These are phyloP conservation scores for Solea solea DNA, from an alignment of 2,113 vertebrate species.

Conservation along the genomic window DNA sequence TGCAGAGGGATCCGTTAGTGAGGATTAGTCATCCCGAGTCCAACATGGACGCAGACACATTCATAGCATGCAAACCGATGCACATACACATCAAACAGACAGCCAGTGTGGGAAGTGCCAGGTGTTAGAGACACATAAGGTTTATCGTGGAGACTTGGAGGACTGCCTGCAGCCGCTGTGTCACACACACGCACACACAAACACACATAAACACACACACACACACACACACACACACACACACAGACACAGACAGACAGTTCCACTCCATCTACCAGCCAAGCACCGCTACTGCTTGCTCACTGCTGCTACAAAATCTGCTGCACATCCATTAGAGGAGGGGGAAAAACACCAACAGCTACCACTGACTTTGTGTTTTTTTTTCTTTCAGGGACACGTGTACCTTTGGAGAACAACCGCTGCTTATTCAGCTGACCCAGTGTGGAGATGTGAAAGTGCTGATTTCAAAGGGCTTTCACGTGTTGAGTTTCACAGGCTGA, in stretches of 20 bases:
- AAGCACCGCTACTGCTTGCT: conserved; percentile 56
- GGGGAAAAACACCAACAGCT: conserved; percentile 19
- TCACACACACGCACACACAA: conserved; percentile 48
- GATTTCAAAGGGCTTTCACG: conserved; percentile 30
- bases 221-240: conserved; percentile 48
- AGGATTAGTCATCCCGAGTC: conserved; percentile 56
- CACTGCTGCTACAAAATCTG: conserved; percentile 63
- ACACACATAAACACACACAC: conserved; percentile 45
- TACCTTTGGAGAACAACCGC: conserved; percentile 13
- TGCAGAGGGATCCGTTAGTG: conserved; percentile 54
- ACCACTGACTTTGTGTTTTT: neutral
- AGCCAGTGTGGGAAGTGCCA: conserved; percentile 39
- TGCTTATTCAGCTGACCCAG: neutral
- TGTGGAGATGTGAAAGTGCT: conserved; percentile 27
- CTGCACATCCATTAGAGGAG: conserved; percentile 59
- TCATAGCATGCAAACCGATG: conserved; percentile 47
- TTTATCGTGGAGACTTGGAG: conserved; percentile 67
- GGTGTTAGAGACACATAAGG: conserved; percentile 59
- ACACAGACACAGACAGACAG: conserved; percentile 53
- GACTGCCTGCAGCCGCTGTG: conserved; percentile 60
- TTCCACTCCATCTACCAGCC: conserved; percentile 65
- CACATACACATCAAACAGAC: conserved; percentile 41
- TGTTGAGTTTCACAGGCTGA: neutral
- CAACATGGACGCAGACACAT: conserved; percentile 41
- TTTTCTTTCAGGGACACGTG: conserved; percentile 43